Evolutionary conservation across 2,113 vertebrate genomes (phyloP).

Genomic region (Kryptolebias marmoratus): DNA sequence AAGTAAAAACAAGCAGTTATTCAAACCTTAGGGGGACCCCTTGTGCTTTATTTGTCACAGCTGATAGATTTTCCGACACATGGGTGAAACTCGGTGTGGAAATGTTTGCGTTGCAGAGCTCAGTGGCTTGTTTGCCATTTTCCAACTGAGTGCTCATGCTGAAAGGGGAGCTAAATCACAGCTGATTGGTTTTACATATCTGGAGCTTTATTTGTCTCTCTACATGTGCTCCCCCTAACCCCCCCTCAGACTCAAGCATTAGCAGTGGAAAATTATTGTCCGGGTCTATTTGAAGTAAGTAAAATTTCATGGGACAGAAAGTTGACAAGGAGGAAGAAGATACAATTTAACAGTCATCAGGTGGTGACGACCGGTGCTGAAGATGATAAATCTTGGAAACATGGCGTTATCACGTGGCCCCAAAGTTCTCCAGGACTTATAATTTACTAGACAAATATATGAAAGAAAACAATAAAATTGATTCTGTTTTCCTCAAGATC

Average conservation of each 20-base stretch:
- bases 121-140: conserved; percentile 31
- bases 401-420: conserved; percentile 31
- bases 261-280: conserved; percentile 32
- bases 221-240: not conserved
- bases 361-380: conserved; percentile 52
- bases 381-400: conserved; percentile 51
- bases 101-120: conserved; percentile 2
- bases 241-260: not conserved
- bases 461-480: not conserved
- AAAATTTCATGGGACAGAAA: conserved; percentile 38
- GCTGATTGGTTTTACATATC: conserved; percentile 4
- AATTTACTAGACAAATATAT: not conserved
- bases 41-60: conserved; percentile 16
- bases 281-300: conserved; percentile 50
- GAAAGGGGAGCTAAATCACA: conserved; percentile 8
- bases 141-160: conserved; percentile 24
- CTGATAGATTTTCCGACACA: conserved; percentile 27
- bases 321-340: conserved; percentile 3
- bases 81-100: not conserved
- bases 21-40: not conserved
- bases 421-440: not conserved
- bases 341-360: conserved; percentile 44
- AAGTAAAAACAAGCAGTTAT: not conserved
- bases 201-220: conserved; percentile 9
- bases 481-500: not conserved